Base-by-base conservation (phyloP, 92 coral and sea anemone genomes). In the Ricordea florida region DNA sequence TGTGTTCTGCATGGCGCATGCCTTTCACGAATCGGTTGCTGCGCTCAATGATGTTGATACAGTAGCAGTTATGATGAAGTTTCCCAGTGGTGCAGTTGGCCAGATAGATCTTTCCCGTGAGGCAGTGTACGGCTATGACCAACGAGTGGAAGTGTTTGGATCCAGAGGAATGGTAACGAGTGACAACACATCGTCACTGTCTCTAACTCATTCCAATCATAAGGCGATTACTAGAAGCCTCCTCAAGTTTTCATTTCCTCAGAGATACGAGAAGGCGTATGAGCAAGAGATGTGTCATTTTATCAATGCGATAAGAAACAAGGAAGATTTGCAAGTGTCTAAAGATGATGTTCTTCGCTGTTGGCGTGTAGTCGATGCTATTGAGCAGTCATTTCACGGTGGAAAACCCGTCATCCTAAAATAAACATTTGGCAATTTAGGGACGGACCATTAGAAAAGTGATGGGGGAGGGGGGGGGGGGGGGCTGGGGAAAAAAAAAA, bases 51-150 rank as follows among this genome's bases (percentile, higher is more conserved):
- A 94, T 68, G 94, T 88, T 10, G 98, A 94, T 62, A 84, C 88
- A 13, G 86, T 94, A 26, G 94, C 84, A 0, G 92, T 91, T 46
- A 76, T 84, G 4, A 37, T 94, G 71, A 94, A 91, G 53, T 94
- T 94, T 72, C 98, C 98, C 14, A 87, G 97, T 57, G 98, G 98
- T 0, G 67, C 71, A 1, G 62, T 94, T 8, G 98, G 94, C 46
- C 78, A 82, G 22, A 78, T 94, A 36, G 93, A 94, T 72, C 16
- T 94, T 20, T 93, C 97, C 1, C 85, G 98, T 25, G 75, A 64
- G 26, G 87, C 93, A 2, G 78, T 74, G 13, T 94, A 73, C 67
- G 98, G 98, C 0, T 91, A 94, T 45, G 98, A 94, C 60, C 98
- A 94, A 33, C 83, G 97, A 5, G 32, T 94, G 2, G 98, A 94